These are phyloP conservation scores for Anabas testudineus DNA, from an alignment of 2,797 vertebrate genomes.

Conservation along the genomic window DNA sequence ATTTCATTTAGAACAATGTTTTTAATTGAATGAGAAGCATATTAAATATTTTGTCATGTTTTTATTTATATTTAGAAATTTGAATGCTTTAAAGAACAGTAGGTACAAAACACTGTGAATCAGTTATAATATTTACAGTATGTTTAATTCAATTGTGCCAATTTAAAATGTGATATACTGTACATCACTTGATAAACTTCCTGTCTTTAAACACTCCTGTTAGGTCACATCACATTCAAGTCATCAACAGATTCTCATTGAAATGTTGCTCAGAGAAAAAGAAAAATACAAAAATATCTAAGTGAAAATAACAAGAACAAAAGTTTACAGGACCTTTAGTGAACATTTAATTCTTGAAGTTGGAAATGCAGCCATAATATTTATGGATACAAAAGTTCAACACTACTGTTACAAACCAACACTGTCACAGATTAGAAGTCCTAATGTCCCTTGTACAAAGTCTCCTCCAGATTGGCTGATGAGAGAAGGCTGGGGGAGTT, in stretches of 20 bases:
- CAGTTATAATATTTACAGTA: too few species aligned
- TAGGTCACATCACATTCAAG: too few species aligned
- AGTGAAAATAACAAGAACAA: too few species aligned
- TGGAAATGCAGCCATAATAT: neutral
- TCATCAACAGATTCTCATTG: too few species aligned
- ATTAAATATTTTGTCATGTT: neutral
- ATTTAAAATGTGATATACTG: too few species aligned
- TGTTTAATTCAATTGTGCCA: too few species aligned
- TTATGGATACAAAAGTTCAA: neutral
- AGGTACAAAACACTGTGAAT: neutral
- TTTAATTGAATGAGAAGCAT: neutral
- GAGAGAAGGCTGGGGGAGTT: constrained; percentile 18
- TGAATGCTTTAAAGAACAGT: constrained; percentile 11
- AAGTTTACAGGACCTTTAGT: neutral
- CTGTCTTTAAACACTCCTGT: too few species aligned
- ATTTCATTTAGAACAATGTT: neutral
- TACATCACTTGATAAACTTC: too few species aligned
- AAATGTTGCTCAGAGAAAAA: neutral
- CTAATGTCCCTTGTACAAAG: constrained; percentile 17
- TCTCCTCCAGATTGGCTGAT: constrained; percentile 18
- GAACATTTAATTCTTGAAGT: too few species aligned
- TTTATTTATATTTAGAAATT: constrained; percentile 43
- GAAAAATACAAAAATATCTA: too few species aligned
- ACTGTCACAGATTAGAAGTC: constrained; percentile 12
- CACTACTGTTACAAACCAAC: neutral